Evolutionary conservation across 2,888 invertebrate genomes (phyloP), one percentile per base, ranked within the genome.

Genomic region (Drosophila borealis): DNA sequence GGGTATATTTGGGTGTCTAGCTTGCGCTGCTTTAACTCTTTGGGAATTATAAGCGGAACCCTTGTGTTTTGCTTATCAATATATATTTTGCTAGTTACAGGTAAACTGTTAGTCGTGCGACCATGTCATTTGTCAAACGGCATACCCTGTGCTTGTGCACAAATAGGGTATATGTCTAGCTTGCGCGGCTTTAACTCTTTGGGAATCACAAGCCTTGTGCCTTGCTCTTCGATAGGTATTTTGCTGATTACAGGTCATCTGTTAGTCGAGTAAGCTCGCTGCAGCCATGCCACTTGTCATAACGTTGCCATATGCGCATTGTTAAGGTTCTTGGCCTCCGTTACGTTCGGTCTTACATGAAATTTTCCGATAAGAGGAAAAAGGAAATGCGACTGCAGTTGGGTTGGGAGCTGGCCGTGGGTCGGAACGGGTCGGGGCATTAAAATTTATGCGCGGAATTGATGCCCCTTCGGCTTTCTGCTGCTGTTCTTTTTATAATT

Each of bases 391-490:
- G 68, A 78, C 81, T 74, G 65, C 36, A 1, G 41, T 17, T 29
- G 8, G 29, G 8, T 8, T 29, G 29, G 25, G 2, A 8, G 25
- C 25, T 29, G 2, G 25, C 2, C 8, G 37, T 11, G 13, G 1
- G 13, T 13, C 10, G 3, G 29, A 29, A 29, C 8, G 29, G 5
- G 29, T 21, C 8, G 41, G 21, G 80, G 72, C 85, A 81, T 72
- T 73, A 77, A 82, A 82, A 82, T 82, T 86, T 80, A 80, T 80
- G 75, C 76, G 78, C 80, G 65, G 79, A 81, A 81, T 81, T 84
- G 64, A 81, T 85, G 81, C 67, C 63, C 56, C 59, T 56, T 56
- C n/a, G 29, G 19, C 29, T 25, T 41, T 49, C 46, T 49, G 11
- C 51, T 25, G 17, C 37, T 33, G 33, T 46, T 70, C 60, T 59